phyloP scores from a whole-genome alignment of 1,140 invertebrate species.

The Zelostemma sp. region DNA sequence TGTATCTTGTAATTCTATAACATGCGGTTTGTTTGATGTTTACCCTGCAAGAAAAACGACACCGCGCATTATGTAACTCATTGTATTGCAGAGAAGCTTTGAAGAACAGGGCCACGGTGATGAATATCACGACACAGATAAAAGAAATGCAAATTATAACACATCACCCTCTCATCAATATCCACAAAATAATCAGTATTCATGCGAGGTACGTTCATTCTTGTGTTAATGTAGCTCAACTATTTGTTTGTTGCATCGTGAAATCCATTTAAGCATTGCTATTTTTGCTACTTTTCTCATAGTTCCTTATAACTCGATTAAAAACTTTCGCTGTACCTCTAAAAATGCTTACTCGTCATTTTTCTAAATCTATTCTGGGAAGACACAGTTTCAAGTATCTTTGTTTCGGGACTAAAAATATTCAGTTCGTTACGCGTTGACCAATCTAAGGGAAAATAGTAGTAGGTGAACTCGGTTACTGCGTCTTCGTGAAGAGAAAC shows the following conservation, averaged over 20 bases:
- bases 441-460: too few relatives aligned
- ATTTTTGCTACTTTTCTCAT: too few relatives aligned
- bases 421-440: too few relatives aligned
- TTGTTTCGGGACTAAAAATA: too few relatives aligned
- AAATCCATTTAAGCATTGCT: too few relatives aligned
- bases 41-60: constrained; percentile 8
- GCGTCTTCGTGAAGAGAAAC: too few relatives aligned
- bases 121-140: constrained; percentile 65
- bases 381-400: too few relatives aligned
- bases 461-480: too few relatives aligned
- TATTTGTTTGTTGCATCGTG: background rate
- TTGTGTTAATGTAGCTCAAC: background rate
- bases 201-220: constrained; percentile 59
- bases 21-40: constrained; percentile 15
- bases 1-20: constrained; percentile 17
- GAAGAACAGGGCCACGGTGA: constrained; percentile 55
- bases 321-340: too few relatives aligned
- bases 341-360: too few relatives aligned
- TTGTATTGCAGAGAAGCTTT: constrained; percentile 60
- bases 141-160: constrained; percentile 68
- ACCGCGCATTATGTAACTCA: constrained; percentile 36
- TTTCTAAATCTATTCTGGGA: too few relatives aligned
- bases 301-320: too few relatives aligned
- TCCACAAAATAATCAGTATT: constrained; percentile 63
- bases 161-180: constrained; percentile 61